Percentiles rank a stretch among this genome's conserved stretches.
Evolutionary conservation across 1,140 invertebrate genomes (phyloP).

Genomic region (Melipona quadrifasciata): DNA sequence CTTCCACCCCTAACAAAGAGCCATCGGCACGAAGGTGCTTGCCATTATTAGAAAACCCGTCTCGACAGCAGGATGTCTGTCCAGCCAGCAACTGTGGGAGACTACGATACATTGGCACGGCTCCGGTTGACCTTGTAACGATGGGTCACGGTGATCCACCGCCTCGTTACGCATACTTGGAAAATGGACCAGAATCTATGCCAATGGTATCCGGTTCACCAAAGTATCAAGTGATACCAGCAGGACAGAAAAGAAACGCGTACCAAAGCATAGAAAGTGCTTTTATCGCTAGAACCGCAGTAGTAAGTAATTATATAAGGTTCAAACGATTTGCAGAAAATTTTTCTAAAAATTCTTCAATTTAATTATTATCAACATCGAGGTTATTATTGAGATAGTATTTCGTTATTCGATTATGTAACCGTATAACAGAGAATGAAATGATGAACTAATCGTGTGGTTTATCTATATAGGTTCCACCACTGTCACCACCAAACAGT

Average conservation of each 20-base stretch:
- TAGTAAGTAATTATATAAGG: conserved; percentile 68
- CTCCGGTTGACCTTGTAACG: conserved; percentile 65
- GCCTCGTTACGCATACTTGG: conserved; percentile 71
- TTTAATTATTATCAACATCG: too few relatives aligned
- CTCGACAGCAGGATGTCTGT: conserved; percentile 69
- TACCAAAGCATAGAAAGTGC: conserved; percentile 78
- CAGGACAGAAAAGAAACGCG: conserved; percentile 65
- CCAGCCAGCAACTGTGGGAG: conserved; percentile 73
- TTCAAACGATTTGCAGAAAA: too few relatives aligned
- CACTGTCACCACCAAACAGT: conserved; percentile 77
- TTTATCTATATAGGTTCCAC: conserved; percentile 74
- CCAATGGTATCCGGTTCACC: conserved; percentile 75
- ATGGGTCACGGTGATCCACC: conserved; percentile 64
- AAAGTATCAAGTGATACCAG: conserved; percentile 72
- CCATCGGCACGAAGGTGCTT: conserved; percentile 78
- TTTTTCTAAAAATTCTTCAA: too few relatives aligned
- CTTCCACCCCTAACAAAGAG: conserved; percentile 80
- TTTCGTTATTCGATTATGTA: background rate
- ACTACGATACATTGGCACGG: conserved; percentile 70
- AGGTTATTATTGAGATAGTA: too few relatives aligned
- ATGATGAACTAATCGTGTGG: conserved; percentile 22
- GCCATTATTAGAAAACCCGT: conserved; percentile 72
- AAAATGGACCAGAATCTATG: conserved; percentile 71
- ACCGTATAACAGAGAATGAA: background rate
- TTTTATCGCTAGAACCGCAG: conserved; percentile 80